A percentile compares a stretch with the other conserved stretches of the same genome.
Conservation (phyloP, 1,140 invertebrate genomes). For the Pristionchus pacificus region DNA sequence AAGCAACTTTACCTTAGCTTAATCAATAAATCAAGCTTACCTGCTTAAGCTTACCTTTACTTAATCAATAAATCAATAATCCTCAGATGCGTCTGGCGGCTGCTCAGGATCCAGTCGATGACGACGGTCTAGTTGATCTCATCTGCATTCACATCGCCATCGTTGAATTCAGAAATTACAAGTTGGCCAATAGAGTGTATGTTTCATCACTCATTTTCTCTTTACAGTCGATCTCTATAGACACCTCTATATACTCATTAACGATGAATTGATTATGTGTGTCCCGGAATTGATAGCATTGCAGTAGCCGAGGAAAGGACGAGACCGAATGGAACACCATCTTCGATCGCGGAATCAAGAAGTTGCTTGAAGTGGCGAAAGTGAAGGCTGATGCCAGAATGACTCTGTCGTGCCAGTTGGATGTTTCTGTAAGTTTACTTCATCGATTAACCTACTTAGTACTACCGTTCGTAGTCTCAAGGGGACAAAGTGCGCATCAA, state of each 20-base stretch:
- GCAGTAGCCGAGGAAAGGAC: constrained; percentile 43
- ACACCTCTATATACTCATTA: too few species aligned
- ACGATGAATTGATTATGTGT: too few species aligned
- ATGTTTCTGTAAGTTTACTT: constrained; percentile 41
- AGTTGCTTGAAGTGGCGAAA: constrained; percentile 51
- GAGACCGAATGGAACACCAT: constrained; percentile 46
- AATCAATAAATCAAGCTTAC: neutral
- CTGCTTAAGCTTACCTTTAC: too few species aligned
- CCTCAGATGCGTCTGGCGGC: neutral
- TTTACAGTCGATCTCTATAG: too few species aligned
- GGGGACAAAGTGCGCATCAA: too few species aligned
- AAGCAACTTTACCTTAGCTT: neutral
- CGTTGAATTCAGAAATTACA: constrained; percentile 45
- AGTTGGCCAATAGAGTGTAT: constrained; percentile 37
- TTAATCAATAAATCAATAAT: too few species aligned
- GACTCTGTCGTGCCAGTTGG: constrained; percentile 48
- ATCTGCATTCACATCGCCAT: constrained; percentile 51
- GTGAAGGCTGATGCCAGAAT: constrained; percentile 51
- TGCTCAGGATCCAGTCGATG: constrained; percentile 40
- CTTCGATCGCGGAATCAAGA: constrained; percentile 53
- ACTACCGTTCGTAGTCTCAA: too few species aligned
- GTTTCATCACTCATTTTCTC: too few species aligned
- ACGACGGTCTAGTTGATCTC: constrained; percentile 42
- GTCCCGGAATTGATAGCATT: too few species aligned
- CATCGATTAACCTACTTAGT: too few species aligned